Evolutionary conservation across 2,888 invertebrate genomes (phyloP), one percentile per base, ranked within the genome.

Genomic region (Ectemnius lituratus): DNA sequence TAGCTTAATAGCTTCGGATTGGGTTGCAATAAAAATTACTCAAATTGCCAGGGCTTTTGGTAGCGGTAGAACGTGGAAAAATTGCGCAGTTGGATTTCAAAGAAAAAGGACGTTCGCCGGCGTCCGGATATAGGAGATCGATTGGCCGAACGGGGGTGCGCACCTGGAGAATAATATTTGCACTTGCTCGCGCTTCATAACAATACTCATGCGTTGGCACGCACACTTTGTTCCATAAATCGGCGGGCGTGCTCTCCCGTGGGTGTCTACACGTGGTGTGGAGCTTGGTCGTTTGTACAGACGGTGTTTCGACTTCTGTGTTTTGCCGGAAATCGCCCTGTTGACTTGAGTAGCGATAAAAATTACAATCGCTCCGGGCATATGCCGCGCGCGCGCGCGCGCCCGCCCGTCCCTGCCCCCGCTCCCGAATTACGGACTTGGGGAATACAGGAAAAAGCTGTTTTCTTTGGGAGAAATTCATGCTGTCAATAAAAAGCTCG

Each of bases 131-230:
- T 37, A 37, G 5, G 37, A 69, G 76, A 69, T 81, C 63, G 78
- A 78, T 76, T 75, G 79, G 67, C n/a, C 16, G 52, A 37, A 37
- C 37, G 37, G 37, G n/a, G 52, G 52, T 52, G 37, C 71, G 73
- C 71, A 69, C 69, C 79, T 71, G 79, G 68, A 81, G 75, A 79
- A 82, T 76, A 84, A 84, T 83, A 84, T 82, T 81, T 82, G 79
- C 78, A 67, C 76, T 37, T 11, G 70, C 56, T 57, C 72, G 64
- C 37, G 11, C 70, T 76, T 70, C 77, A 76, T 80, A 83, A 83
- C 76, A 78, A 68, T 81, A 67, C 66, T 70, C 69, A 65, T 64
- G 64, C 70, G 66, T 74, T 62, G 70, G 60, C 79, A 16, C n/a
- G 52, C 52, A 71, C 37, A 37, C 37, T 37, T 37, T 37, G 37